Evolutionary conservation across 2,113 vertebrate species (phyloP), one percentile per base, ranked within the genome.

Genomic region (Zosterops pallidus): DNA sequence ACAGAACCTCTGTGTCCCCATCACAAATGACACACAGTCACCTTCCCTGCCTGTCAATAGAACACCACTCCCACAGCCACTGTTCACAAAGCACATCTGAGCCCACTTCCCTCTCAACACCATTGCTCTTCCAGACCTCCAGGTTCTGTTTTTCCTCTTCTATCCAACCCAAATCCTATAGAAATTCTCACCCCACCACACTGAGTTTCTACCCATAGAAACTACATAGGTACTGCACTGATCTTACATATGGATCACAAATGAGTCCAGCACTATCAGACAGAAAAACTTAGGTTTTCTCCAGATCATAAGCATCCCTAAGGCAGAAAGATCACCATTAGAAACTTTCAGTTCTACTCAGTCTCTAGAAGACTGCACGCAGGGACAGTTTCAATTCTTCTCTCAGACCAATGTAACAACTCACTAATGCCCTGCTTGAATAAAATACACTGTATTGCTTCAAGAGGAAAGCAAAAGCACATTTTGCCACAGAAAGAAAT

Each of bases 381-480:
- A 9, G 9, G 7, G 25, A 31, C 7, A 12, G 35, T 7, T 68
- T 71, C 35, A 64, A 22, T 52, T 84, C 64, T 83, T 20, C 14
- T 52, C 56, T 71, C 42, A 52, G 50, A 89, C 12, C 26, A 20
- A 1, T 12, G 2, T 2, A 65, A 47, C 20, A 50, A 77, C 17
- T 56, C 65, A 35, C 18, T 33, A 42, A 37, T 1, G 2, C 5
- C 2, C 9, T 26, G 23, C 39, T 57, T 53, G 24, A 83, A 72
- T n/a, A 50, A 79, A 70, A 60, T 3, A 44, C 0, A 31, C 3
- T 3, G 12, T 0, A 5, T 3, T 57, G 25, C 41, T 22, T 57
- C 63, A 79, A 83, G 33, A 72, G 6, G 56, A 83, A 76, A 5
- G 11, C 7, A 64, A 87, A 75, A 68, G 11, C 31, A 59, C 1